Base-by-base conservation (phyloP, 2,113 vertebrate species). In the Cynoglossus semilaevis region DNA sequence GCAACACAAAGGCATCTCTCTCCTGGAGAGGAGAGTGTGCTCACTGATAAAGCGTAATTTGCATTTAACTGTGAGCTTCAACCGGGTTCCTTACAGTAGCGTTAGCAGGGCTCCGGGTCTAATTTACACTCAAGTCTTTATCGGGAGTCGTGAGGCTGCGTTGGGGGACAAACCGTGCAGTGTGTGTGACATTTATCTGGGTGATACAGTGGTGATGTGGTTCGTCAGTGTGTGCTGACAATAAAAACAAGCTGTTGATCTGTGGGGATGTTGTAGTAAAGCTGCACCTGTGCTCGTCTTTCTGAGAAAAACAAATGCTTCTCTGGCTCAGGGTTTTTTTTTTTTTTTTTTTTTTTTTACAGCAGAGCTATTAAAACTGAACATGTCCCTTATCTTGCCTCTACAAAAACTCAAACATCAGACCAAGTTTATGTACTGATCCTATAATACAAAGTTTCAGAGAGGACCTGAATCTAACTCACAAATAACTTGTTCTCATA, bases 71-170 rank as follows among this genome's bases (percentile, higher is more conserved):
- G 73, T 64, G 60, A 56, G 68, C 63, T 80, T 74, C 81, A 88
- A 89, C 85, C 87, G 70, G 15, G 57, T 80, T 46, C 58, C 34
- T 72, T 66, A 70, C 59, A 70, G 63, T 61, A 70, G 63, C 58
- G 72, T 69, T 70, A 72, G 67, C 43, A 63, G 70, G 43, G 50
- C 55, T n/a, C 16, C 40, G 48, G 58, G n/a, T 68, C 81, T 68
- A 86, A 86, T 87, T 84, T 86, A 71, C 82, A 88, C 86, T 67
- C 58, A 74, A n/a, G 67, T 76, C 63, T 76, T 81, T 88, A 86
- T 88, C 81, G 70, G 77, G 71, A 80, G 69, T 54, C 70, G 53
- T 72, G 58, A 72, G 55, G 77, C 83, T 83, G 81, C 80, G 77
- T 76, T 74, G 64, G 60, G 62, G 66, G 69, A 87, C 65, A 85